phyloP scores from a whole-genome alignment of 2,113 vertebrate genomes.

The Ictalurus furcatus region DNA sequence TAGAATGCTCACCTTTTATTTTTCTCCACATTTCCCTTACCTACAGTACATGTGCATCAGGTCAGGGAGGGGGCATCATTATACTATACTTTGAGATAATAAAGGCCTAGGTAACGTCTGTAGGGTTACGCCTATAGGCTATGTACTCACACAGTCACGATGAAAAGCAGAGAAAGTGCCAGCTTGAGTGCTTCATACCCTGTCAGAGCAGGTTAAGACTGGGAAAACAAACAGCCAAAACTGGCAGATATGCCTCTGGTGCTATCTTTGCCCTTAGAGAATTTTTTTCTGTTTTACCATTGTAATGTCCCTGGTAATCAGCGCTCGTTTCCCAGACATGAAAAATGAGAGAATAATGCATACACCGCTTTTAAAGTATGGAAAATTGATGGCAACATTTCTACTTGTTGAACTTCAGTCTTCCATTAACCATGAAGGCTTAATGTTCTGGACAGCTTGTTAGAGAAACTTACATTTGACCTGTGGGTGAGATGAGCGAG shows the following conservation, averaged over 20 bases:
- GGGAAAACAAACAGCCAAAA: slow-evolving; percentile 21
- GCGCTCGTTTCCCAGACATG: slow-evolving; percentile 21
- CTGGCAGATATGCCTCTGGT: neutral
- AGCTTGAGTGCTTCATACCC: neutral
- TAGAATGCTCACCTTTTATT: neutral
- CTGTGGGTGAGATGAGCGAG: slow-evolving; percentile 6
- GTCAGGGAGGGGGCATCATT: neutral
- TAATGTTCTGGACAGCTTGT: neutral
- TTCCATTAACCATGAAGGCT: neutral
- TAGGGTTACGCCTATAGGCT: neutral
- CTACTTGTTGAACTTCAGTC: neutral
- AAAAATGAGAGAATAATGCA: neutral
- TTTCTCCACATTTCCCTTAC: neutral
- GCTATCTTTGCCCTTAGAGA: neutral
- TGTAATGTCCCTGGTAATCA: slow-evolving; percentile 24
- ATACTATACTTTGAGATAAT: neutral
- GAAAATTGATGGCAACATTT: neutral
- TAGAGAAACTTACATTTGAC: slow-evolving; percentile 17
- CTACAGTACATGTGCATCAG: neutral
- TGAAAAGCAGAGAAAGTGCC: neutral
- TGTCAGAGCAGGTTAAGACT: neutral
- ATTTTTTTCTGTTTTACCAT: slow-evolving; percentile 12
- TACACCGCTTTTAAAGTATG: slow-evolving; percentile 21
- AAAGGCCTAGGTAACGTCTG: neutral
- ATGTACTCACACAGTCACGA: neutral